Evolutionary conservation across 2,888 invertebrate genomes (phyloP).

Genomic region (Hofmannophila pseudospretella): DNA sequence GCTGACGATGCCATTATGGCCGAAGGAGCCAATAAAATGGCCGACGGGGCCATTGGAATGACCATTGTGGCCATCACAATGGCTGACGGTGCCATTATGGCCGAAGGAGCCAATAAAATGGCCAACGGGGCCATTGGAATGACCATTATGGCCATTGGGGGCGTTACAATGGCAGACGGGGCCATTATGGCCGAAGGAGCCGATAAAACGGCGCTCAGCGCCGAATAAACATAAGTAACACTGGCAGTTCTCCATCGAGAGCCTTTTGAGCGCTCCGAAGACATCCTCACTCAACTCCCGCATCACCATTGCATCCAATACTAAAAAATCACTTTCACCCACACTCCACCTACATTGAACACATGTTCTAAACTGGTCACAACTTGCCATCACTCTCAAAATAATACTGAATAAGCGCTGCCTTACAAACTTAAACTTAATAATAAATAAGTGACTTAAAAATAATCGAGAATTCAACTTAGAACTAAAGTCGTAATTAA

Average conservation of each 20-base stretch:
- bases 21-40: conserved; percentile 19
- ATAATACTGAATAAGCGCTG: conserved; percentile 47
- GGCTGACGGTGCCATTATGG: no score
- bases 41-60: conserved; percentile 12
- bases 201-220: conserved; percentile 18
- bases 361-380: conserved; percentile 16
- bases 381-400: conserved; percentile 27
- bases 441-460: conserved; percentile 39
- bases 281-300: conserved; percentile 8
- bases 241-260: conserved; percentile 9
- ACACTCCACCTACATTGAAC: conserved; percentile 21
- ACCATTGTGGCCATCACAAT: no score
- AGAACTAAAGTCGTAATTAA: conserved; percentile 15
- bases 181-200: conserved; percentile 24
- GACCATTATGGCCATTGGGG: no score
- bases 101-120: no score
- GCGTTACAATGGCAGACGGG: no score
- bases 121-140: no score
- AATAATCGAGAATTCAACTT: conserved; percentile 17
- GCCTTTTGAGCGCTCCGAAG: conserved; percentile 22
- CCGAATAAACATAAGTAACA: background rate
- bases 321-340: conserved; percentile 15
- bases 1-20: no score
- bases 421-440: conserved; percentile 37
- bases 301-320: conserved; percentile 18